phyloP scores from a whole-genome alignment of 2,888 invertebrate species.

The Leptinotarsa juncta region DNA sequence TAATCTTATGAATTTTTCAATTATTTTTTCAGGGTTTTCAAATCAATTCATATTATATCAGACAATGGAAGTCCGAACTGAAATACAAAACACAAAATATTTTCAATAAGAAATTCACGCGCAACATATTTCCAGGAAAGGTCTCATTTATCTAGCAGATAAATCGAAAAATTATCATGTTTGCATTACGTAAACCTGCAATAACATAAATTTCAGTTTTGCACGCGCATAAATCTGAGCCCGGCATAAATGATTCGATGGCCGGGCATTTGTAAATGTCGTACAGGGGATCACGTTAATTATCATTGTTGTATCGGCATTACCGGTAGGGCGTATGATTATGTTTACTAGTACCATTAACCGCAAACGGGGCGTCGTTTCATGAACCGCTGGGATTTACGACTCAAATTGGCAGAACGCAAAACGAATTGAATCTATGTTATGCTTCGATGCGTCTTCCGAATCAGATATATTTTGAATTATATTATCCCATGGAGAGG shows the following conservation, averaged over 20 bases:
- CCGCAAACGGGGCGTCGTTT: conserved; percentile 16
- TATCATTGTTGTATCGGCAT: conserved; percentile 31
- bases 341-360: conserved; percentile 20
- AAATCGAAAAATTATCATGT: conserved; percentile 23
- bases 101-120: background rate
- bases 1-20: no score
- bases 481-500: background rate
- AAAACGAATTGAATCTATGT: conserved; percentile 2
- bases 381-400: conserved; percentile 18
- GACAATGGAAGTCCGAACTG: no score
- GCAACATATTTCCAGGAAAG: background rate
- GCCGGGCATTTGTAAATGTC: conserved; percentile 47
- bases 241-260: conserved; percentile 47
- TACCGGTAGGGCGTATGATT: conserved; percentile 20
- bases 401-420: conserved; percentile 16
- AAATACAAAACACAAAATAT: no score
- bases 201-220: conserved; percentile 31
- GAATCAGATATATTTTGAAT: conserved; percentile 10
- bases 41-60: no score
- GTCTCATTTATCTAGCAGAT: background rate
- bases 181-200: conserved; percentile 11
- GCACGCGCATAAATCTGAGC: conserved; percentile 36
- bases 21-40: no score
- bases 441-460: conserved; percentile 2
- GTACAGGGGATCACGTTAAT: conserved; percentile 31